Evolutionary conservation across 2,888 invertebrate genomes (phyloP).

Genomic region (Sylvicola fuscatus): DNA sequence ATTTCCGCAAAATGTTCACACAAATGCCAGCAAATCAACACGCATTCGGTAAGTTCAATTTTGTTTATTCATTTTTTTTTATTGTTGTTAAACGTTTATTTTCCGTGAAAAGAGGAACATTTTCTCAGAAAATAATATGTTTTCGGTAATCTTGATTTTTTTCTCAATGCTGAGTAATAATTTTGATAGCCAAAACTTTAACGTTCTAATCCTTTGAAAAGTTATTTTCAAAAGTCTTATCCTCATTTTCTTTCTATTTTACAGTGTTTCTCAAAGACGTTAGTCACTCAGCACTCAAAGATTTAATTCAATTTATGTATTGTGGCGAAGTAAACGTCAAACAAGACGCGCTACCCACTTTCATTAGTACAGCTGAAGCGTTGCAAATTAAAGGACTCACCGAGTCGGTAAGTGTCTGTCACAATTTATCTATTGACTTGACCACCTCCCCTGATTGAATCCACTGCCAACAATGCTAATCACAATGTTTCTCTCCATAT

Average conservation of each 20-base stretch:
- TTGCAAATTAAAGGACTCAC: slow-evolving; percentile 50
- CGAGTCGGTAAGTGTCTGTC: slow-evolving; percentile 30
- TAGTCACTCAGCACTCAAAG: slow-evolving; percentile 44
- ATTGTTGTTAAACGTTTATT: neutral
- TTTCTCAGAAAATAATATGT: no score
- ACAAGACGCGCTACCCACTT: slow-evolving; percentile 48
- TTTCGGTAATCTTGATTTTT: no score
- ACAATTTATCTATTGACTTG: neutral
- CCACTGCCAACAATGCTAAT: neutral
- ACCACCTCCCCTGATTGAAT: neutral
- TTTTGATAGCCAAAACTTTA: no score
- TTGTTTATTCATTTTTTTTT: neutral
- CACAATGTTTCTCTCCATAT: slow-evolving; percentile 28
- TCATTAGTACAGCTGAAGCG: slow-evolving; percentile 51
- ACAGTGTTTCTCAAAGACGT: slow-evolving; percentile 49
- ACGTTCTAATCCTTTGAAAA: no score
- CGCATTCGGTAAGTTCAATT: slow-evolving; percentile 35
- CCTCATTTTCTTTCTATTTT: slow-evolving; percentile 11
- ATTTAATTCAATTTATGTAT: slow-evolving; percentile 51
- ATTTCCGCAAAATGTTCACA: slow-evolving; percentile 50
- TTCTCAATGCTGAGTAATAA: no score
- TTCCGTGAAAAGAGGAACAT: neutral
- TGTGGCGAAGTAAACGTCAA: slow-evolving; percentile 51
- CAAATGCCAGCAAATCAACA: slow-evolving; percentile 45
- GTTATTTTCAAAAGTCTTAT: no score